Evolutionary conservation across 2,888 invertebrate species (phyloP).

Genomic region (Mylabris sibirica): DNA sequence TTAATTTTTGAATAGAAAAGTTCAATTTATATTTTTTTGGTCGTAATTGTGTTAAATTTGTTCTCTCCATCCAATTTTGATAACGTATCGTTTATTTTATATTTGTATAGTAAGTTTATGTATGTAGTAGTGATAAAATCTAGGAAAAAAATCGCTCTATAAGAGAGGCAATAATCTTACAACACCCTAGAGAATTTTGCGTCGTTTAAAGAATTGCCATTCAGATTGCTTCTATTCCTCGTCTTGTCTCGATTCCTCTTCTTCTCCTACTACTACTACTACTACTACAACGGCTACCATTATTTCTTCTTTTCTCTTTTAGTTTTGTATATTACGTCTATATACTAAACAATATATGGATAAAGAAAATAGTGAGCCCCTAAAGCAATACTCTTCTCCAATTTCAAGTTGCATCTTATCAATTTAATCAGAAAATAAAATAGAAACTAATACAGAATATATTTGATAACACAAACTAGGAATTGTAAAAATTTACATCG

Average conservation of each 20-base stretch:
- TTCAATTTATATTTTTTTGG: background rate
- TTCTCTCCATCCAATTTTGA: background rate
- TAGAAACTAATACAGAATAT: background rate
- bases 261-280: background rate
- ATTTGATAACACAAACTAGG: no score
- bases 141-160: constrained; percentile 35
- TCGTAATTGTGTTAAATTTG: no score
- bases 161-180: constrained; percentile 38
- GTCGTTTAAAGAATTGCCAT: constrained; percentile 41
- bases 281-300: background rate
- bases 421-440: constrained; percentile 16
- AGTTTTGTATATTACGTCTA: background rate
- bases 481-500: no score
- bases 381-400: constrained; percentile 26
- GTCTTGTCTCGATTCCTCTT: constrained; percentile 10
- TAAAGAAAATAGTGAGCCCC: constrained; percentile 19
- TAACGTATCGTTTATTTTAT: background rate
- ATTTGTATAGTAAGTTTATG: background rate
- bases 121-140: constrained; percentile 3
- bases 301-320: constrained; percentile 1
- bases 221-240: constrained; percentile 36
- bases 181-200: constrained; percentile 36
- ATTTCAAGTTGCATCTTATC: constrained; percentile 34
- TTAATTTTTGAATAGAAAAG: no score
- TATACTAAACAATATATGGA: background rate